Base-by-base conservation (phyloP, 2,113 vertebrate species). In the Microcebus jonahi region DNA sequence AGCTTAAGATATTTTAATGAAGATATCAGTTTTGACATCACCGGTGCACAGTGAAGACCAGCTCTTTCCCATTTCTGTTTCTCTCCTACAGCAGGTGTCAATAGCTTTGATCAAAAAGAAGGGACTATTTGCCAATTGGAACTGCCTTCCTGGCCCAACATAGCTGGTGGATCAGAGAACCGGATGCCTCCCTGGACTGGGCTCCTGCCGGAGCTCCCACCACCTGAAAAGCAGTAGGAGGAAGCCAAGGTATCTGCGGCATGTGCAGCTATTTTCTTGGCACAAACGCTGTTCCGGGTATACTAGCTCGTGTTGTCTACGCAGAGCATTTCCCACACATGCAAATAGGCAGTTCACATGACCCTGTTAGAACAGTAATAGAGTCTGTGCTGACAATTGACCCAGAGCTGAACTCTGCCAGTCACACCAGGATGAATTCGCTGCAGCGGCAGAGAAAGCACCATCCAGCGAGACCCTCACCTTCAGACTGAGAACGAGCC, bases 41-140 rank as follows among this genome's bases (percentile, higher is more conserved):
- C 65, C 25, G 11, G 21, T 39, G 14, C 29, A 67, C 5, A 34
- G 9, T n/a, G n/a, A 91, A 48, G 71, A 57, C 23, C n/a, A 86
- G 50, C 20, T 61, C 36, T 79, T 88, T 75, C 75, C 39, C 61
- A 59, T 50, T 76, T 84, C 42, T 94, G 6, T 61, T 71, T 97
- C 50, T 85, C 76, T 27, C 50, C 25, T 81, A 39, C 55, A 57
- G 53, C 71, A 92, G 36, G 31, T 79, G 57, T 68, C 57, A 82
- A 88, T 87, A 67, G 6, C 36, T 90, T 91, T 73, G 63, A 96
- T 95, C 92, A 88, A 91, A 96, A 95, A 45, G 34, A 39, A 93
- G 8, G 42, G 55, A 13, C 36, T 80, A 23, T 70, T 82, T 91
- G 85, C 93, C 93, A 95, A 5, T 5, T 63, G 67, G 82, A 91